Conservation (phyloP, 2,797 vertebrate genomes). For the Parotocinclus haroldoi region DNA sequence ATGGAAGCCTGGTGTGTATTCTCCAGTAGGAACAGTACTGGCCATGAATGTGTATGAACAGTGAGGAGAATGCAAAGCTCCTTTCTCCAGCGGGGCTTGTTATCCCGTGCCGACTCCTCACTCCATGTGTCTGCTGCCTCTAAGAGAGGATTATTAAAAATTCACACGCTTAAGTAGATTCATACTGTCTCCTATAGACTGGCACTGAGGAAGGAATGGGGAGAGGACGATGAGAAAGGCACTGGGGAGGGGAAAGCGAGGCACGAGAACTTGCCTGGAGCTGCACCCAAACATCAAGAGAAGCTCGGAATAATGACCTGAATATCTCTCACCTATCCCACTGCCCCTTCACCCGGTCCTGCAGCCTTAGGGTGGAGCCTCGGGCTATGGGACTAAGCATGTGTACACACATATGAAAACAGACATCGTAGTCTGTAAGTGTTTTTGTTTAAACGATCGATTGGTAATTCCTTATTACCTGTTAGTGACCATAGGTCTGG, state of each 20-base stretch:
- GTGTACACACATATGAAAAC: slow-evolving; percentile 36
- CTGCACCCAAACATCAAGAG: slow-evolving; percentile 40
- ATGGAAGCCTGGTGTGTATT: slow-evolving; percentile 11
- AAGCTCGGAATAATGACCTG: slow-evolving; percentile 38
- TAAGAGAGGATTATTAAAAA: slow-evolving; percentile 48
- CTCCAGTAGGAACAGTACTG: slow-evolving; percentile 15
- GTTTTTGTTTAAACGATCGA: too few relatives aligned
- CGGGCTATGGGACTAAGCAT: background rate
- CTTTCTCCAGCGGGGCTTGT: slow-evolving; percentile 32
- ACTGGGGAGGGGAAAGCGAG: slow-evolving; percentile 10
- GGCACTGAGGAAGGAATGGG: slow-evolving; percentile 9
- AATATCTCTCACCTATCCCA: slow-evolving; percentile 20
- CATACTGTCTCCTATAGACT: slow-evolving; percentile 31
- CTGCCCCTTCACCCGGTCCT: background rate
- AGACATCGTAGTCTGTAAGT: slow-evolving; percentile 10
- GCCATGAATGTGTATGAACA: slow-evolving; percentile 11
- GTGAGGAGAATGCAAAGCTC: slow-evolving; percentile 11
- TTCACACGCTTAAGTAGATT: slow-evolving; percentile 49
- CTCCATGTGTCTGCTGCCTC: slow-evolving; percentile 30
- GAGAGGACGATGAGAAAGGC: slow-evolving; percentile 22
- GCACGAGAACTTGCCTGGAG: slow-evolving; percentile 33
- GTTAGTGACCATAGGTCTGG: too few relatives aligned
- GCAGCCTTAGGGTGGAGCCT: slow-evolving; percentile 24
- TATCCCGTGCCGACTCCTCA: slow-evolving; percentile 28
- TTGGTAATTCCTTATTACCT: too few relatives aligned